Conservation (phyloP, 2,888 invertebrate genomes). For the Dolomedes plantarius region DNA sequence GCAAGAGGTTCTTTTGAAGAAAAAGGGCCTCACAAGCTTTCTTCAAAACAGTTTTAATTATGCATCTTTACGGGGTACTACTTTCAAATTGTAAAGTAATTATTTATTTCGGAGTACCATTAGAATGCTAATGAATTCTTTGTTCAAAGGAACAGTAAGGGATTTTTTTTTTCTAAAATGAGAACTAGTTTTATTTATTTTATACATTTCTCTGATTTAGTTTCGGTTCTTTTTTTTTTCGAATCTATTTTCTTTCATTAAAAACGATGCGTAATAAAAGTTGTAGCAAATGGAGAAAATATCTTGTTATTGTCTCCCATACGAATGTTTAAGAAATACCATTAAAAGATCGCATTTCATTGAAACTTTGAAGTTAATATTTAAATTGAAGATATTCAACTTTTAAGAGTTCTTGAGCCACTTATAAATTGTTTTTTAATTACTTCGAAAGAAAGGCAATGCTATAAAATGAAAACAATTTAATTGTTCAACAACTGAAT, state of each 20-base stretch:
- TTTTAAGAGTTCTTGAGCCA: too few relatives aligned
- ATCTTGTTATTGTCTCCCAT: constrained; percentile 32
- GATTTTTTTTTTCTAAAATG: not conserved
- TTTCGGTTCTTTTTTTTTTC: too few relatives aligned
- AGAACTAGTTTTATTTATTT: too few relatives aligned
- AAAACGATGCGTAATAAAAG: constrained; percentile 4
- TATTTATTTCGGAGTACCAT: constrained; percentile 18
- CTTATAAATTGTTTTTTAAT: too few relatives aligned
- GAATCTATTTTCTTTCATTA: too few relatives aligned
- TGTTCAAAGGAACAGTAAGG: not conserved
- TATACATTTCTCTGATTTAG: too few relatives aligned
- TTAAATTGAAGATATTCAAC: too few relatives aligned
- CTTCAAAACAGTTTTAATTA: constrained; percentile 34
- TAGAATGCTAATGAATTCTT: constrained; percentile 32
- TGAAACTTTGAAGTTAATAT: too few relatives aligned
- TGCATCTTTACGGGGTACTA: constrained; percentile 25
- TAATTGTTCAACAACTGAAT: too few relatives aligned
- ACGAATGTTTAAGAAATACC: not conserved
- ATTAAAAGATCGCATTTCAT: too few relatives aligned
- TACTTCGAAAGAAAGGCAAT: too few relatives aligned
- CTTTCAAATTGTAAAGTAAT: constrained; percentile 24
- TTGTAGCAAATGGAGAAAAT: not conserved
- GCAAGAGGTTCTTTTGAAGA: constrained; percentile 9
- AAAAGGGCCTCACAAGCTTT: not conserved
- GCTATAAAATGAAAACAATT: too few relatives aligned